Conservation (phyloP, 2,113 vertebrate species). For the Tenrec ecaudatus region DNA sequence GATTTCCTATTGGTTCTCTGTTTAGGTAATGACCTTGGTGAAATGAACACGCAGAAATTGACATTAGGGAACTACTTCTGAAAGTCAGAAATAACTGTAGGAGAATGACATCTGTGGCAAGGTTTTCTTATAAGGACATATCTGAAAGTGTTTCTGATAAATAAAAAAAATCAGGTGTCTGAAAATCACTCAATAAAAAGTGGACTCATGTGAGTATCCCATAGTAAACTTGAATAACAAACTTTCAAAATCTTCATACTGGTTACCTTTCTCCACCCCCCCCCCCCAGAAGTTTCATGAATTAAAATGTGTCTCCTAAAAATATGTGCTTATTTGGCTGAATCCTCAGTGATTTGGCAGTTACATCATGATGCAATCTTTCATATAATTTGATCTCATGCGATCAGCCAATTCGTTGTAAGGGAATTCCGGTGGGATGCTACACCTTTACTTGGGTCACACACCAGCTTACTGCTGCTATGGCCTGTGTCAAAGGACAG, state of each 20-base stretch:
- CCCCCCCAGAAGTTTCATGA: no score
- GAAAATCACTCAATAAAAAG: background rate
- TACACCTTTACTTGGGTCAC: no score
- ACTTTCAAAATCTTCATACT: background rate
- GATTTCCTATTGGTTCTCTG: background rate
- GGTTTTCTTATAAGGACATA: background rate
- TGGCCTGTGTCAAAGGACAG: no score
- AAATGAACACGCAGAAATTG: background rate
- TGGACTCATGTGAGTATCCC: background rate
- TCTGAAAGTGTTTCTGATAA: background rate
- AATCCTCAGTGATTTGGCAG: no score
- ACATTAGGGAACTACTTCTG: background rate
- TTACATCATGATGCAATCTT: no score
- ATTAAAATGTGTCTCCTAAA: no score
- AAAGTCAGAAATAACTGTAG: background rate
- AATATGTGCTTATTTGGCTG: no score
- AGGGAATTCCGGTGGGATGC: no score
- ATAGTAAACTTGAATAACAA: background rate
- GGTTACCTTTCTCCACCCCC: no score
- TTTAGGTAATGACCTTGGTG: background rate
- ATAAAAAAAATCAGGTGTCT: background rate
- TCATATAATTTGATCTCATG: no score
- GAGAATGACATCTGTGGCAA: background rate
- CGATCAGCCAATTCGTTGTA: no score
- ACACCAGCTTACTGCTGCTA: no score